Conservation (phyloP, 2,113 vertebrate species). For the Hiodon alosoides region DNA sequence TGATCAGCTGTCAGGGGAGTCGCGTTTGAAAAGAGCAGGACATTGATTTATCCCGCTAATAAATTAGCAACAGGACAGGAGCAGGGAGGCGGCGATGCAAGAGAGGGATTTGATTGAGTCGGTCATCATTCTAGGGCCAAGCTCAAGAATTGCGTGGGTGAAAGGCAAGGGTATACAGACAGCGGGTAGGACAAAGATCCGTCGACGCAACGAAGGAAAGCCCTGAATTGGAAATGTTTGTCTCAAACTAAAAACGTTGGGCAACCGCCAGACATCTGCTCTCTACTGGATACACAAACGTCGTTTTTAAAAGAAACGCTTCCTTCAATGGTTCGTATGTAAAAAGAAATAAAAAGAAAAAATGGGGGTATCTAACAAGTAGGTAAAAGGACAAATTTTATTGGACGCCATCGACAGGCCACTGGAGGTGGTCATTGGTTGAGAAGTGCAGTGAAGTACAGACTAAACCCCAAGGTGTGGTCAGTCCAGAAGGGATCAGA, state of each 20-base stretch:
- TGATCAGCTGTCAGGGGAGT: conserved; percentile 19
- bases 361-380: neutral
- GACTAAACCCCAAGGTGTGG: no score
- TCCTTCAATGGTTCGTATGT: neutral
- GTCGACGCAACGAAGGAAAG: neutral
- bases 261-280: neutral
- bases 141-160: neutral
- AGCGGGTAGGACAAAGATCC: neutral
- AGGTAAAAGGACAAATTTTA: neutral
- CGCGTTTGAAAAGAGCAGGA: conserved; percentile 31
- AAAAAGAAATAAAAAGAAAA: neutral
- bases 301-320: neutral
- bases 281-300: neutral
- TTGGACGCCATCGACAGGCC: neutral
- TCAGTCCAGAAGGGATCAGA: no score
- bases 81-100: conserved; percentile 14
- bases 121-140: conserved; percentile 1
- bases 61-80: conserved; percentile 26
- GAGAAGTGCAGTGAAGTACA: no score
- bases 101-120: conserved; percentile 18
- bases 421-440: neutral
- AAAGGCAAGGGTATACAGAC: neutral
- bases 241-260: neutral
- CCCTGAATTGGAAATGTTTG: neutral
- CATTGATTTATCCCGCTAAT: conserved; percentile 35